Conservation (phyloP, 2,888 invertebrate genomes). For the Caenorhabditis afra region DNA sequence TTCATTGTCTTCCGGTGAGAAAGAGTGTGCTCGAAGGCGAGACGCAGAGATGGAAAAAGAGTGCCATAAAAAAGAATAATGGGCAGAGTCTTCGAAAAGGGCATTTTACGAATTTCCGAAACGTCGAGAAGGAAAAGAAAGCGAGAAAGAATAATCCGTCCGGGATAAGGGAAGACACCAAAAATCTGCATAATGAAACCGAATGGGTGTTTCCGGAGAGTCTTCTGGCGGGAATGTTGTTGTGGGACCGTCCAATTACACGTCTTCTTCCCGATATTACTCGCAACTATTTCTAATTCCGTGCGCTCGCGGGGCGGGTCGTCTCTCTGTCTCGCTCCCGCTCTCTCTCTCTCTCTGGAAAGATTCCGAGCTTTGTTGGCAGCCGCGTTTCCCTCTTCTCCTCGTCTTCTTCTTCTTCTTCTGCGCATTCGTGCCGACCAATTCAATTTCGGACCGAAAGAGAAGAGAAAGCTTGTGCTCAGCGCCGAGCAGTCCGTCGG, state of each 20-base stretch:
- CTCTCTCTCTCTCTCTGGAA: not conserved
- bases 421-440: constrained; percentile 17
- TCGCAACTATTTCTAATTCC: constrained; percentile 35
- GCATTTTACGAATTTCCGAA: not conserved
- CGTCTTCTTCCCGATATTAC: constrained; percentile 15
- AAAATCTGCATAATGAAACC: constrained; percentile 1
- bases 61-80: constrained; percentile 24
- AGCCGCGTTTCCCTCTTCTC: constrained; percentile 2
- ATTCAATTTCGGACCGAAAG: constrained; percentile 47
- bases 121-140: not conserved
- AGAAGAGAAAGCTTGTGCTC: not conserved
- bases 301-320: constrained; percentile 14
- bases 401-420: constrained; percentile 2
- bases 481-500: not conserved
- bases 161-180: not conserved
- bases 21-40: constrained; percentile 4
- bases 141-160: not conserved
- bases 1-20: constrained; percentile 17
- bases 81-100: not conserved
- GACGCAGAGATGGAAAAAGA: constrained; percentile 25
- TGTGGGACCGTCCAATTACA: not conserved
- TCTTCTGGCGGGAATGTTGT: constrained; percentile 9
- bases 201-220: constrained; percentile 4
- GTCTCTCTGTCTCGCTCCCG: constrained; percentile 7
- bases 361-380: constrained; percentile 17